A percentile compares a stretch with the other conserved stretches of the same genome.
phyloP scores from a whole-genome alignment of 2,113 vertebrate genomes.

The Zosterops japonicus region DNA sequence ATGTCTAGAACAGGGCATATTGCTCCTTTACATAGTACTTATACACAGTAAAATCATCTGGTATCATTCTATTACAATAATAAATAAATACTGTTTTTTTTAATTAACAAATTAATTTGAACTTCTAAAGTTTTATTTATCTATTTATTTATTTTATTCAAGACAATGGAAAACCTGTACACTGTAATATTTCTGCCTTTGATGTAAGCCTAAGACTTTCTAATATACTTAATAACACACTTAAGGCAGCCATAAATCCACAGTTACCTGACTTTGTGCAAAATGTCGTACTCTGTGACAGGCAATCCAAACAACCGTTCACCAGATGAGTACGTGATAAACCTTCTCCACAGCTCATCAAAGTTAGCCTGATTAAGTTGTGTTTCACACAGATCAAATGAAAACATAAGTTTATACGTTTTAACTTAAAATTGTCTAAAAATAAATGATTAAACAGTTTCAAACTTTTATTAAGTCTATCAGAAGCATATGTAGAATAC shows the following conservation, averaged over 20 bases:
- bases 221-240: neutral
- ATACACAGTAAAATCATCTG: neutral
- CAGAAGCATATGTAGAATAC: neutral
- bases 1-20: neutral
- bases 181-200: neutral
- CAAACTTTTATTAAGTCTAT: neutral
- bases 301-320: slow-evolving; percentile 80
- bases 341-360: slow-evolving; percentile 80
- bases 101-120: neutral
- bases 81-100: neutral
- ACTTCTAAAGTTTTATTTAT: neutral
- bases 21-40: neutral
- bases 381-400: neutral
- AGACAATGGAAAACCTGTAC: neutral
- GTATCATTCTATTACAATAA: neutral
- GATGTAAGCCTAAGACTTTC: neutral
- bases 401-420: neutral
- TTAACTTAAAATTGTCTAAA: neutral
- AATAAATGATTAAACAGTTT: neutral
- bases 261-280: slow-evolving; percentile 77
- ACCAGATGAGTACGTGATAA: slow-evolving; percentile 75
- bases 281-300: slow-evolving; percentile 75
- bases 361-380: slow-evolving; percentile 69
- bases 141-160: neutral
- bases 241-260: neutral